Base-by-base conservation (phyloP, 2,888 invertebrate genomes). In the Mycogona germanica region DNA sequence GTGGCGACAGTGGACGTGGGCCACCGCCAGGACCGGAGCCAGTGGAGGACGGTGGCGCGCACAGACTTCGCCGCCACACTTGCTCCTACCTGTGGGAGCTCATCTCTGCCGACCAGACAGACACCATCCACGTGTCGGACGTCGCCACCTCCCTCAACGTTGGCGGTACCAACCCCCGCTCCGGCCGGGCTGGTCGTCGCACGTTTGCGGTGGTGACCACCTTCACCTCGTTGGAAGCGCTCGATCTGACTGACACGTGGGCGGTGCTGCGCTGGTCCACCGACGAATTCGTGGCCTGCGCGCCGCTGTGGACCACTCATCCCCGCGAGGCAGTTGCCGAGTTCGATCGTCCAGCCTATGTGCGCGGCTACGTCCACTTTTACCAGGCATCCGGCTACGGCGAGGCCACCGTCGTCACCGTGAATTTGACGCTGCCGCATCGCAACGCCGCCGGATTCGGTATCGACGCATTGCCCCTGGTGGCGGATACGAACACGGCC, bases 31-130 rank as follows among this genome's bases (percentile, higher is more conserved):
- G 12, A 12, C 46, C 25, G 1, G 46, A 29, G 12, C 46, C 46
- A 7, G n/a, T n/a, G n/a, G n/a, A n/a, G n/a, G n/a, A n/a, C n/a
- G n/a, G n/a, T n/a, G n/a, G n/a, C n/a, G n/a, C n/a, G n/a, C n/a
- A n/a, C n/a, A n/a, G n/a, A n/a, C n/a, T n/a, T n/a, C 35, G n/a
- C 9, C 12, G 23, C 9, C 41, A 41, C 23, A 49, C 35, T 26
- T 49, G 49, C 26, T 49, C 49, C 35, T 32, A 32, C 6, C 21
- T 49, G 32, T 49, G 49, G 49, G 49, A 49, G 26, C 35, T 49
- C 23, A 49, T 49, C 25, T 32, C 49, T 35, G 32, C 49, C 3
- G 49, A 37, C 17, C 23, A 25, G 23, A 37, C 49, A 1, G 12
- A 21, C 25, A 19, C 35, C 12, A 21, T 49, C 14, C 14, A 25